Percentiles rank a stretch among this genome's conserved stretches.
Conservation (phyloP, 2,113 vertebrate species). For the Heterochromis multidens region DNA sequence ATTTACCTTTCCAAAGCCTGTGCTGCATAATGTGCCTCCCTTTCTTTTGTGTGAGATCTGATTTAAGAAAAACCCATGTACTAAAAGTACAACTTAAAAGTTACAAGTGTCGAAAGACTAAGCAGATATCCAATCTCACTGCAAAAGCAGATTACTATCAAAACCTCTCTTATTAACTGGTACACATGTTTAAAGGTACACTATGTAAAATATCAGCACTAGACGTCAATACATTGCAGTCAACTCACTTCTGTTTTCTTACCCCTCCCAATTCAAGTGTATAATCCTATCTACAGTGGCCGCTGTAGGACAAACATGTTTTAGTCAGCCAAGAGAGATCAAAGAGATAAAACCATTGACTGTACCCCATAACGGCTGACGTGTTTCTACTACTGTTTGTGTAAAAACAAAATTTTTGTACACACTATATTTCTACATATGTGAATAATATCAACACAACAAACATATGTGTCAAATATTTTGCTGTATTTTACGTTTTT, state of each 20-base stretch:
- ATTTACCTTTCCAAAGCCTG: neutral
- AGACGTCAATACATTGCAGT: neutral
- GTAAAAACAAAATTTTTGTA: neutral
- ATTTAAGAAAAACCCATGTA: neutral
- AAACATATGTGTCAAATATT: neutral
- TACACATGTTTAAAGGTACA: neutral
- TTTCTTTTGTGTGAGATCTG: neutral
- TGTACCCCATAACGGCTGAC: too few species aligned
- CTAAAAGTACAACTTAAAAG: neutral
- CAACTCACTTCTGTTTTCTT: neutral
- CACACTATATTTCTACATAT: neutral
- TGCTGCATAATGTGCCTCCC: neutral
- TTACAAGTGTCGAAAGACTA: neutral
- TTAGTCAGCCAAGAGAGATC: neutral
- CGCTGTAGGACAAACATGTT: neutral
- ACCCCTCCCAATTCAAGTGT: neutral
- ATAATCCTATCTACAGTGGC: neutral
- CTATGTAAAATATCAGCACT: neutral
- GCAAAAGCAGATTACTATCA: neutral
- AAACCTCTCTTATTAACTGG: neutral
- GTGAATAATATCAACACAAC: neutral
- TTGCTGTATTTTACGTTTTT: neutral
- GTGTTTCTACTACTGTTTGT: neutral
- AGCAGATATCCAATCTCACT: neutral
- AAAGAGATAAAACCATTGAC: too few species aligned